These are phyloP conservation scores for Ophiodon elongatus DNA, from an alignment of 2,113 vertebrate genomes.

Conservation along the genomic window DNA sequence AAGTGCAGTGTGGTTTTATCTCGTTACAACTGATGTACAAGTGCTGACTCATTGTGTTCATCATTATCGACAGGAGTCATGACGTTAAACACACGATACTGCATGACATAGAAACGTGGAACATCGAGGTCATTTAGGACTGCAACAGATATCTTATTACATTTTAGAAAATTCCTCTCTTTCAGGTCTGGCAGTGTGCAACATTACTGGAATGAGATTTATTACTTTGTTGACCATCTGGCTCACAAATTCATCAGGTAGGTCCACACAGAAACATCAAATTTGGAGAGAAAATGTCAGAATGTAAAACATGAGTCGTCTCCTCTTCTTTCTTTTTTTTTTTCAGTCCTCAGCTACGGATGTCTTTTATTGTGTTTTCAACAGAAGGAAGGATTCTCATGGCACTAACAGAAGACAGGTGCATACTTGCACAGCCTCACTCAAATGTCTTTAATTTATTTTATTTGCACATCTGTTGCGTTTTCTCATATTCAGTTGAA, in stretches of 20 bases:
- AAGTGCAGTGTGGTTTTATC: not conserved
- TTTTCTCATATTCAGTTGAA: not conserved
- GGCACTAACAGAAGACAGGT: slow-evolving; percentile 97
- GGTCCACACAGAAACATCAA: slow-evolving; percentile 1
- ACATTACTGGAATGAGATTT: slow-evolving; percentile 98
- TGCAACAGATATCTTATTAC: not conserved
- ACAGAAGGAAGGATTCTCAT: slow-evolving; percentile 92
- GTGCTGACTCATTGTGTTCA: not conserved
- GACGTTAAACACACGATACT: not conserved
- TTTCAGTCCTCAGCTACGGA: slow-evolving; percentile 94
- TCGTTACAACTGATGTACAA: not conserved
- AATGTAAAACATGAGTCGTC: not conserved
- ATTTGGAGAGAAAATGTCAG: not conserved
- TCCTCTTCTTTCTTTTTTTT: not conserved
- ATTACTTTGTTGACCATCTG: slow-evolving; percentile 96
- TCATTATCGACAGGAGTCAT: not conserved
- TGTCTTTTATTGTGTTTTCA: slow-evolving; percentile 99
- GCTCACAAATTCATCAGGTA: slow-evolving; percentile 97
- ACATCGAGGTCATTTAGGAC: not conserved
- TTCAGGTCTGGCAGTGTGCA: slow-evolving; percentile 95
- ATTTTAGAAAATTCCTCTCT: not conserved
- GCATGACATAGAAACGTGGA: not conserved
- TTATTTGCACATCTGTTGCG: not conserved
- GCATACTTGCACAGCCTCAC: slow-evolving; percentile 43
- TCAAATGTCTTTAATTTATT: not conserved